A percentile compares a stretch with the other conserved stretches of the same genome.
phyloP scores from a whole-genome alignment of 2,888 invertebrate species.

The Thumatha senex region DNA sequence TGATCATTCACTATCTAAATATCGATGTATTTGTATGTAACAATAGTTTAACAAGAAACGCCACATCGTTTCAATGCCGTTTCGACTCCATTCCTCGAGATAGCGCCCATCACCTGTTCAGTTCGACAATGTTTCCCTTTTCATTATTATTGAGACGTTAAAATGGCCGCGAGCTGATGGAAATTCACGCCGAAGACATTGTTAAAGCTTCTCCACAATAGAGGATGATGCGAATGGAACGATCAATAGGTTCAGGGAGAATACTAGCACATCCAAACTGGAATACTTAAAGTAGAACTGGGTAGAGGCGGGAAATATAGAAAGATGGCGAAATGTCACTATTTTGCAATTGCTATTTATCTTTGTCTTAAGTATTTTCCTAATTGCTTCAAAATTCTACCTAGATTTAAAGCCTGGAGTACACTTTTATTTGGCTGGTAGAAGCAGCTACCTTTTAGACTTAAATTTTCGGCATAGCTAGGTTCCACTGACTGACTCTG shows the following conservation, averaged over 20 bases:
- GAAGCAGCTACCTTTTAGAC: no score
- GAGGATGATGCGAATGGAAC: conserved; percentile 18
- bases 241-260: conserved; percentile 17
- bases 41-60: neutral
- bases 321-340: no score
- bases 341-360: no score
- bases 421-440: no score
- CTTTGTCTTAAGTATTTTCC: no score
- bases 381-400: no score
- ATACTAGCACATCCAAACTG: conserved; percentile 7
- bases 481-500: no score
- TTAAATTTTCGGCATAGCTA: no score
- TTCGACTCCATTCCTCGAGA: conserved; percentile 8
- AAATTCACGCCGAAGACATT: conserved; percentile 47
- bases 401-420: no score
- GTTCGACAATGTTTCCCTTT: conserved; percentile 47
- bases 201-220: conserved; percentile 31
- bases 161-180: conserved; percentile 39
- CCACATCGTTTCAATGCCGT: conserved; percentile 5
- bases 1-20: no score
- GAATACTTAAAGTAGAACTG: neutral
- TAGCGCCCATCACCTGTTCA: conserved; percentile 33
- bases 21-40: neutral
- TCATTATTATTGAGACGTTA: conserved; percentile 45
- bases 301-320: neutral